Evolutionary conservation across 2,888 invertebrate species (phyloP), one percentile per base, ranked within the genome.

Genomic region (Sylvicola cinctus): DNA sequence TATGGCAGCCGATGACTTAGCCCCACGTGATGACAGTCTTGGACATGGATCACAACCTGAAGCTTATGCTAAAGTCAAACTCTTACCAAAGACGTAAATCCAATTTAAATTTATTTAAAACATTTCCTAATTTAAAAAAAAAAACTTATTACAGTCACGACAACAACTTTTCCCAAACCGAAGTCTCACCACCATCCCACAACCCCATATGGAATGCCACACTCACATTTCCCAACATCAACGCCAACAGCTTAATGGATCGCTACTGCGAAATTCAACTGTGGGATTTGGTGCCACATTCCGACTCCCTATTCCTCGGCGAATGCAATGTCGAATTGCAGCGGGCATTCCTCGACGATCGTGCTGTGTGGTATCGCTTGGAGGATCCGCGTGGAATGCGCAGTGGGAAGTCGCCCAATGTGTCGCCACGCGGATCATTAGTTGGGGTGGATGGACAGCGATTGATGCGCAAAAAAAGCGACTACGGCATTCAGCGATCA

Each of bases 191-290:
- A 36, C 79, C 81, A 11, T 78, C 83, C 0, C 79, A 77, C 51
- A 83, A 80, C 52, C 88, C 90, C 2, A 79, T 85, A 35, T 90
- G 88, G 90, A 88, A 90, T 54, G 84, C 87, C 13, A 88, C 85
- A 14, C 63, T 88, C 20, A 78, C 77, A 37, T 85, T 88, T 51
- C 66, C 75, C 2, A 75, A 76, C 25, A 72, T 84, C 12, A 74
- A 75, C 25, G 79, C 75, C 1, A 83, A 84, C 41, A 69, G 76
- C 46, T 61, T 88, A 31, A 74, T 79, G 56, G 79, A 80, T 38
- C 70, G 79, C 37, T 72, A 75, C 7, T 65, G 90, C 35, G 85
- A 88, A 50, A 76, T 88, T 13, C 84, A 84, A 12, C 63, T 90
- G 11, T 90, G 87, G 87, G 87, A 87, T 51, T 68, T 77, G 42